phyloP scores from a whole-genome alignment of 1,140 invertebrate species.

The Trichonephila clavipes region DNA sequence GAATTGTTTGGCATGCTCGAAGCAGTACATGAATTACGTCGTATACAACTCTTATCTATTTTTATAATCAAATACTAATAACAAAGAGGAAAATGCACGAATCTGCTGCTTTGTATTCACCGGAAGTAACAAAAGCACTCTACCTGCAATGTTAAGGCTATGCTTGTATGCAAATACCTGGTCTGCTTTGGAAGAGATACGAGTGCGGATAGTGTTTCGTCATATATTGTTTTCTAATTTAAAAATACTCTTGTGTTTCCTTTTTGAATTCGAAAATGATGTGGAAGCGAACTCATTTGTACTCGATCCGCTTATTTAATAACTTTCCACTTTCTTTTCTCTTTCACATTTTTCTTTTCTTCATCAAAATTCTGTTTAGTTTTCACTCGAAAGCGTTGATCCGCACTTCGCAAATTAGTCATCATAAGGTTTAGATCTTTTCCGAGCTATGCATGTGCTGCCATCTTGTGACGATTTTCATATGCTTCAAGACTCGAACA shows the following conservation, averaged over 20 bases:
- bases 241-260: constrained; percentile 2
- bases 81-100: not conserved
- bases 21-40: constrained; percentile 4
- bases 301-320: constrained; percentile 7
- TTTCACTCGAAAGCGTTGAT: not conserved
- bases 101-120: not conserved
- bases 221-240: constrained; percentile 69
- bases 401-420: not conserved
- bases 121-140: not conserved
- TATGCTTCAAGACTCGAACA: not conserved
- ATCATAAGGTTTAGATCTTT: not conserved
- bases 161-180: not conserved
- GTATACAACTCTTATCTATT: constrained; percentile 30
- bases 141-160: not conserved
- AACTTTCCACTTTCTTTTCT: not conserved
- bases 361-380: not conserved
- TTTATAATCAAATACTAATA: not conserved
- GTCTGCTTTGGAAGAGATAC: constrained; percentile 19
- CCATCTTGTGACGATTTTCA: constrained; percentile 26
- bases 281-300: constrained; percentile 60
- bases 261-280: constrained; percentile 63
- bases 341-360: not conserved
- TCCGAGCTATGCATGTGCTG: constrained; percentile 6
- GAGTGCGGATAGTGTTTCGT: constrained; percentile 65
- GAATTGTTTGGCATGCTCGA: constrained; percentile 52